phyloP scores from a whole-genome alignment of 2,113 vertebrate species.

The Oceanodroma tethys region DNA sequence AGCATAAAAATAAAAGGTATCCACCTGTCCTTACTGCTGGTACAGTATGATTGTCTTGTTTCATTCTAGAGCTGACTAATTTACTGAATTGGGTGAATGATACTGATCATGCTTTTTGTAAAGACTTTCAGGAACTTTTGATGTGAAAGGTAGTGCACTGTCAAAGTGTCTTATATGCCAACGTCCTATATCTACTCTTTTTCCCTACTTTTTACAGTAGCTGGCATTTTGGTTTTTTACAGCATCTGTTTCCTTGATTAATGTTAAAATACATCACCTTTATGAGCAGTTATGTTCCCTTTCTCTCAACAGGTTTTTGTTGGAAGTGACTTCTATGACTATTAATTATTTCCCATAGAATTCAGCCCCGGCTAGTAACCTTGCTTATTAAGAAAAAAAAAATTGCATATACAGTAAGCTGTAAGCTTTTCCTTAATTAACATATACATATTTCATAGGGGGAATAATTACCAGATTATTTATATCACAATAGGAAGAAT shows the following conservation, averaged over 20 bases:
- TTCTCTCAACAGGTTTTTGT: conserved; percentile 22
- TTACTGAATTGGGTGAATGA: neutral
- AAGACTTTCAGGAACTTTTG: neutral
- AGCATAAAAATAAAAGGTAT: neutral
- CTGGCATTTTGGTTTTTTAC: neutral
- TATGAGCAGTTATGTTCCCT: neutral
- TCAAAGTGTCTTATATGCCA: neutral
- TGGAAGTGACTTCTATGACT: conserved; percentile 4
- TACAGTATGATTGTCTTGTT: neutral
- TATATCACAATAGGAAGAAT: conserved; percentile 48
- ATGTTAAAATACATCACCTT: neutral
- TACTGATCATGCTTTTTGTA: neutral
- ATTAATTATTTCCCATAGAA: conserved; percentile 32
- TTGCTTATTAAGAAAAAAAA: conserved; percentile 28
- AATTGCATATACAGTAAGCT: neutral
- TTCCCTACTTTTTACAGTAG: neutral
- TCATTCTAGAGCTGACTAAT: neutral
- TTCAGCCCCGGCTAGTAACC: neutral
- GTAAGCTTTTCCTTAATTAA: conserved; percentile 60
- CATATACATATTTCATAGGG: conserved; percentile 47
- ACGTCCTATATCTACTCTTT: neutral
- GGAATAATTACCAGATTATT: conserved; percentile 55
- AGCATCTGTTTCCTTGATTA: conserved; percentile 6
- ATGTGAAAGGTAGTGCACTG: neutral
- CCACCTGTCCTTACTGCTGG: neutral